Evolutionary conservation across 1,140 invertebrate species (phyloP).

Genomic region (Archivesica marissinica): DNA sequence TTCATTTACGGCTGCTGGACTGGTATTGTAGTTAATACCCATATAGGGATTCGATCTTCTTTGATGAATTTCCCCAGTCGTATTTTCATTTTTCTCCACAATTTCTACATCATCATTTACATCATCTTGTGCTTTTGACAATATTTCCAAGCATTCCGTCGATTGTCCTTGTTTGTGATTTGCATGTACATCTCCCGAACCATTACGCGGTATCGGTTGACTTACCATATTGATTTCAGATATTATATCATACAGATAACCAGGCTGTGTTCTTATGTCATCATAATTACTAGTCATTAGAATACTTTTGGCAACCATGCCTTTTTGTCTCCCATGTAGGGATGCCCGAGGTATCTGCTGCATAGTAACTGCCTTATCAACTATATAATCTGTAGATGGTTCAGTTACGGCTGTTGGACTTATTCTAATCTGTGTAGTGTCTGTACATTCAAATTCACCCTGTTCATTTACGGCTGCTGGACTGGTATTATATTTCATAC

Average conservation of each 20-base stretch:
- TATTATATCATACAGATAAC: slow-evolving; percentile 11
- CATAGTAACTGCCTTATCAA: not conserved
- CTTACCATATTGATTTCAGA: not conserved
- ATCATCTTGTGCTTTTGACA: not conserved
- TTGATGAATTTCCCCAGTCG: not conserved
- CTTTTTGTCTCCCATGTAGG: not conserved
- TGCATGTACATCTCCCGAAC: no score
- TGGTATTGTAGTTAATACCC: not conserved
- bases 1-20: not conserved
- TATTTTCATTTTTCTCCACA: not conserved
- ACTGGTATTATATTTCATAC: not conserved
- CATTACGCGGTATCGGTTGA: no score
- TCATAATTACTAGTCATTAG: not conserved
- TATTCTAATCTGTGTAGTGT: not conserved
- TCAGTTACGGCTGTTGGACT: no score
- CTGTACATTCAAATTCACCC: slow-evolving; percentile 13
- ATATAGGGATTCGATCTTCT: not conserved
- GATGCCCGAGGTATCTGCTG: slow-evolving; percentile 8
- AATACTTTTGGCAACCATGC: not conserved
- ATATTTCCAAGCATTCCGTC: no score
- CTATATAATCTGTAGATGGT: not conserved
- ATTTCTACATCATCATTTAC: not conserved
- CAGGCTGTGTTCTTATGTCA: not conserved
- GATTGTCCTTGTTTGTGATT: no score
- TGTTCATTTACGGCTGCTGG: not conserved